A percentile compares a stretch with the other conserved stretches of the same genome.
Conservation (phyloP, 2,113 vertebrate species). For the Lethenteron camtschaticum region DNA sequence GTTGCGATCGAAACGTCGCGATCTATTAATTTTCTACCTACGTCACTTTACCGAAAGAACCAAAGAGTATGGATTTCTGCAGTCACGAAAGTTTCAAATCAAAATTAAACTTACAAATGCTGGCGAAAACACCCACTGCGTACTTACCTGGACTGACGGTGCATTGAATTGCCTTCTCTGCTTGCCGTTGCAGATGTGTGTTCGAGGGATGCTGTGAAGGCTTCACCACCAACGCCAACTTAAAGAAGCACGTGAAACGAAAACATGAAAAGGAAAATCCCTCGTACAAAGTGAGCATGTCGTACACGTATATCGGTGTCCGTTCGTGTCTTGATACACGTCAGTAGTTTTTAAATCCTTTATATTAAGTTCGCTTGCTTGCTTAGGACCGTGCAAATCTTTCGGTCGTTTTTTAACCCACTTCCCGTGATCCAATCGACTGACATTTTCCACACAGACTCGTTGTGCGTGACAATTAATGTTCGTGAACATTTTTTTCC, state of each 20-base stretch:
- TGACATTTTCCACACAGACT: too few relatives aligned
- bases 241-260: conserved; percentile 47
- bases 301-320: neutral
- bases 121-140: too few relatives aligned
- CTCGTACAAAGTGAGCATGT: conserved; percentile 16
- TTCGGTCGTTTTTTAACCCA: too few relatives aligned
- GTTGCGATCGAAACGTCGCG: neutral
- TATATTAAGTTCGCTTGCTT: too few relatives aligned
- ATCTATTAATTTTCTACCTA: neutral
- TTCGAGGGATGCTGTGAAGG: conserved; percentile 31
- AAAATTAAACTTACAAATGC: too few relatives aligned
- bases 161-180: neutral
- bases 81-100: neutral
- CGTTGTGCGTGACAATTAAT: too few relatives aligned
- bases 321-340: neutral
- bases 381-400: too few relatives aligned
- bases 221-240: conserved; percentile 37
- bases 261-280: conserved; percentile 34
- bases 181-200: conserved; percentile 33
- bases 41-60: neutral
- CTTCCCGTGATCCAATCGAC: too few relatives aligned
- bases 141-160: too few relatives aligned
- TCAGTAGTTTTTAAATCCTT: neutral
- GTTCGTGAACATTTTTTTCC: too few relatives aligned
- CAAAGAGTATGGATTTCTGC: neutral